Evolutionary conservation across 2,888 invertebrate species (phyloP).

Genomic region (Eupithecia centaureata): DNA sequence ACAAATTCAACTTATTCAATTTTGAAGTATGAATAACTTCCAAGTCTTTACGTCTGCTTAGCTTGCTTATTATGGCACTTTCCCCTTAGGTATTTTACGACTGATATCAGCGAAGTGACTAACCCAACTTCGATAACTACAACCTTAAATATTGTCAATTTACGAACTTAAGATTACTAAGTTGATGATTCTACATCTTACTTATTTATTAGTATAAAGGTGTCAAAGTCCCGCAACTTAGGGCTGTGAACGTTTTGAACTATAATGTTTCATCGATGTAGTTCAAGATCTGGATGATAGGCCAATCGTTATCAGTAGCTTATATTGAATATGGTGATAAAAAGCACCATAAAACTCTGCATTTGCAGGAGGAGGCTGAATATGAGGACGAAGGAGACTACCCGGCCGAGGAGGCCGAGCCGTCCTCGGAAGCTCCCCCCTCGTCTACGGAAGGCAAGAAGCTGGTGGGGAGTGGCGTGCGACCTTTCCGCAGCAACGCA

Average conservation of each 20-base stretch:
- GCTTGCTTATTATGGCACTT: neutral
- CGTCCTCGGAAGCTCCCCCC: slow-evolving; percentile 81
- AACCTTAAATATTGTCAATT: neutral
- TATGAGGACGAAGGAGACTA: slow-evolving; percentile 84
- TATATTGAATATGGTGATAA: neutral
- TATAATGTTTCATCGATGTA: neutral
- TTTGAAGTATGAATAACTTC: too few relatives aligned
- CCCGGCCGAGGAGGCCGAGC: slow-evolving; percentile 66
- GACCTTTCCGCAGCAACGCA: slow-evolving; percentile 91
- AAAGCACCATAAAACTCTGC: neutral
- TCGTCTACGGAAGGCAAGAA: slow-evolving; percentile 89
- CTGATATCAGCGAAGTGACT: neutral
- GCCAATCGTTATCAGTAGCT: neutral
- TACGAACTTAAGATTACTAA: too few relatives aligned
- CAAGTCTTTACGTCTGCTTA: neutral
- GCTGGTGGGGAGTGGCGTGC: slow-evolving; percentile 86
- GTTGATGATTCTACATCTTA: neutral
- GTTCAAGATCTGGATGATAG: neutral
- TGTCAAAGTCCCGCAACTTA: too few relatives aligned
- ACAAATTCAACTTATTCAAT: neutral
- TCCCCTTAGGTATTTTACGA: neutral
- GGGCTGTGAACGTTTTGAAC: neutral
- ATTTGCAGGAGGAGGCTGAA: slow-evolving; percentile 78
- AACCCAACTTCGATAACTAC: neutral
- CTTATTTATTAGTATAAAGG: neutral